Conservation (phyloP, 2,888 invertebrate genomes). For the Actias luna region DNA sequence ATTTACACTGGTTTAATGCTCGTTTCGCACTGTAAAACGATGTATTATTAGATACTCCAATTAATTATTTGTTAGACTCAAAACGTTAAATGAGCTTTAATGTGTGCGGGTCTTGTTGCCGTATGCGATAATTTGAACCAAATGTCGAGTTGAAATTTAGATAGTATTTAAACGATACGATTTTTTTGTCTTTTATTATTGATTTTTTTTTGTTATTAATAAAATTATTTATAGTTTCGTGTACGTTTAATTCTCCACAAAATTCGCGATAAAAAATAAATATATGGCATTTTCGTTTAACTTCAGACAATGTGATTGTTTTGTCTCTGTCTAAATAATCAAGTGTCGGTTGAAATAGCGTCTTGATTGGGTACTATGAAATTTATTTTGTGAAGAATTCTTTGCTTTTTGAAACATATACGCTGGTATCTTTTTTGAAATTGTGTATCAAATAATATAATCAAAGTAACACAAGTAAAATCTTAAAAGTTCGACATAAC, state of each 20-base stretch:
- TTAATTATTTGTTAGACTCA: conserved; percentile 16
- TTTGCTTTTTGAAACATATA: no score
- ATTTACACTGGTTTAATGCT: conserved; percentile 22
- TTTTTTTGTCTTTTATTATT: not conserved
- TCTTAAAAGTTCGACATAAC: not conserved
- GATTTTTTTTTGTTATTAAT: not conserved
- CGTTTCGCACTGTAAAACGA: conserved; percentile 21
- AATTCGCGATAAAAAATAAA: not conserved
- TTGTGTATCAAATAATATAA: not conserved
- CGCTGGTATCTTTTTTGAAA: no score
- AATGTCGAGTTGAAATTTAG: not conserved
- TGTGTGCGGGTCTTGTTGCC: not conserved
- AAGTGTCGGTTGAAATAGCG: no score
- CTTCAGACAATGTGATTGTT: no score
- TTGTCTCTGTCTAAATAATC: no score
- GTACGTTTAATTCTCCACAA: not conserved
- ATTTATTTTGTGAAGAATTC: no score
- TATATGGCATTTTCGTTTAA: no score
- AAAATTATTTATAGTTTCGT: not conserved
- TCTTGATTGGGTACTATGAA: no score
- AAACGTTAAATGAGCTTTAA: conserved; percentile 6
- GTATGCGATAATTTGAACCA: not conserved
- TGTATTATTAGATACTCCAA: conserved; percentile 17
- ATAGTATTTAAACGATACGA: conserved; percentile 22
- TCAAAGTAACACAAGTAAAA: no score